Conservation (phyloP, 2,113 vertebrate genomes). For the Panthera tigris region DNA sequence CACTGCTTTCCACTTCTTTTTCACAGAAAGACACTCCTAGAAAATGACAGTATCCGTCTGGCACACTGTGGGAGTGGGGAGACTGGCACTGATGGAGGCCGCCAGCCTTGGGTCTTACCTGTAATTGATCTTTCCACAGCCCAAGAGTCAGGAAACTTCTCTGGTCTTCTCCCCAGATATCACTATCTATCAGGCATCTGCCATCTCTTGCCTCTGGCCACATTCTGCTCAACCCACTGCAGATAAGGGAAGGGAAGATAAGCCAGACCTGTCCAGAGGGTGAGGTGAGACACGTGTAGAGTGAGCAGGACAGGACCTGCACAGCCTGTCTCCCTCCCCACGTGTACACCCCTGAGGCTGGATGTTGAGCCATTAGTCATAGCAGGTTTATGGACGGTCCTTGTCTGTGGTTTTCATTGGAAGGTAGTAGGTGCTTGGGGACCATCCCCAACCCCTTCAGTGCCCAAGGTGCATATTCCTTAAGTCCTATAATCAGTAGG, state of each 20-base stretch:
- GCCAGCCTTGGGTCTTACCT: neutral
- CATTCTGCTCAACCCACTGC: neutral
- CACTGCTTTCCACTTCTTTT: neutral
- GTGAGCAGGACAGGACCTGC: neutral
- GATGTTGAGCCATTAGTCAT: neutral
- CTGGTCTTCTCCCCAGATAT: neutral
- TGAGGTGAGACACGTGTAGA: fast-evolving
- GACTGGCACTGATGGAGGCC: neutral
- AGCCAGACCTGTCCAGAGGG: neutral
- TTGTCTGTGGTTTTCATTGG: neutral
- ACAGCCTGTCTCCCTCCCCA: neutral
- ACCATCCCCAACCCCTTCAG: neutral
- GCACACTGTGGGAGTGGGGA: neutral
- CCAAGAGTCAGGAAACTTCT: neutral
- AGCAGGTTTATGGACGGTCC: neutral
- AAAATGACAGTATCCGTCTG: neutral
- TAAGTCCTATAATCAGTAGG: neutral
- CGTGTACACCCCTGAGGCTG: neutral
- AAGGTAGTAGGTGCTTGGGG: neutral
- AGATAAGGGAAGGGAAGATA: neutral
- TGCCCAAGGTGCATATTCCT: neutral
- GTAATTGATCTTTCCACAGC: neutral
- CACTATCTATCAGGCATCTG: neutral
- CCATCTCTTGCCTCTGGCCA: neutral
- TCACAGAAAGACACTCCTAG: neutral